A percentile compares a stretch with the other conserved stretches of the same genome.
These are phyloP conservation scores for Siderastrea radians DNA, from an alignment of 92 coral and sea anemone genomes.

Conservation along the genomic window DNA sequence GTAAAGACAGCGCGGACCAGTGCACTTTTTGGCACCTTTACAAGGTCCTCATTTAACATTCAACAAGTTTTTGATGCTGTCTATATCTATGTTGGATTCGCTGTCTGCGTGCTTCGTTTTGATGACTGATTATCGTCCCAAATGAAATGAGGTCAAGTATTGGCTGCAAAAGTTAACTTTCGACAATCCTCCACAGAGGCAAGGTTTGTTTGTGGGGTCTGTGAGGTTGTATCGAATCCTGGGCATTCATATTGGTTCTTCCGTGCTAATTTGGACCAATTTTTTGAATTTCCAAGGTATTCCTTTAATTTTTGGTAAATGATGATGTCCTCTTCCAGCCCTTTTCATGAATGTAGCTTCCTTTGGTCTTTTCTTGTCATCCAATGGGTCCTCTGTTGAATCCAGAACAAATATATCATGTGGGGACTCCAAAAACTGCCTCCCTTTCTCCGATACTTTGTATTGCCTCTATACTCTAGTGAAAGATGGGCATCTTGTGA, in stretches of 20 bases:
- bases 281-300: constrained; percentile 2
- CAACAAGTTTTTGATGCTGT: constrained; percentile 28
- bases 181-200: constrained; percentile 8
- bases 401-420: constrained; percentile 36
- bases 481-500: constrained; percentile 45
- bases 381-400: constrained; percentile 37
- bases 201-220: constrained; percentile 3
- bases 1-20: constrained; percentile 34
- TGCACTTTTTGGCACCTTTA: constrained; percentile 68
- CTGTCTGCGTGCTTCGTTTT: constrained; percentile 59
- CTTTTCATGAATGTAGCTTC: constrained; percentile 5
- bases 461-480: constrained; percentile 59
- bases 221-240: constrained; percentile 53
- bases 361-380: not conserved
- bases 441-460: constrained; percentile 49
- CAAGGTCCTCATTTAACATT: constrained; percentile 56
- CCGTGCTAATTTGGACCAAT: constrained; percentile 27
- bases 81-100: constrained; percentile 15
- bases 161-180: constrained; percentile 18
- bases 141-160: constrained; percentile 56
- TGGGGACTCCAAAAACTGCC: constrained; percentile 36
- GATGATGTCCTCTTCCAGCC: constrained; percentile 65
- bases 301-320: constrained; percentile 60
- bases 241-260: constrained; percentile 71
- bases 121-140: constrained; percentile 65